Evolutionary conservation across 2,113 vertebrate species (phyloP).

Genomic region (Neodontobutis hainanensis): DNA sequence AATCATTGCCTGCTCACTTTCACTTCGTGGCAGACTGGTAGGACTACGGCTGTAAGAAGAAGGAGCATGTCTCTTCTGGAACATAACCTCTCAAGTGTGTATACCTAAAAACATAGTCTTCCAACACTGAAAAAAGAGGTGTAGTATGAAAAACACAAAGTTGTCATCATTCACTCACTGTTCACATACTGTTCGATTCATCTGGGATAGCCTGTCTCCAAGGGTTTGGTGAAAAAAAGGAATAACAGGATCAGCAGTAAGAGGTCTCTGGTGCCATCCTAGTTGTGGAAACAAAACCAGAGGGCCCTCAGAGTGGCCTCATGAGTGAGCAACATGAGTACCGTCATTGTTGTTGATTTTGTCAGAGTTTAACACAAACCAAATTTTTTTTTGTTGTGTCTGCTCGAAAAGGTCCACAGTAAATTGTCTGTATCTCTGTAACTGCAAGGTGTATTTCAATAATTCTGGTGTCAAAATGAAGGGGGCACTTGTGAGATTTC

Average conservation of each 20-base stretch:
- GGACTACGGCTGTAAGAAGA: constrained; percentile 29
- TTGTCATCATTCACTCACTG: constrained; percentile 49
- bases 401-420: too few species aligned
- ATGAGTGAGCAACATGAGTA: too few species aligned
- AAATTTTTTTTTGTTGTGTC: too few species aligned
- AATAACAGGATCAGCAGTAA: constrained; percentile 9
- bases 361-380: too few species aligned
- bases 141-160: constrained; percentile 22
- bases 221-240: constrained; percentile 46
- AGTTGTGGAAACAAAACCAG: background rate
- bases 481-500: too few species aligned
- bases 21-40: constrained; percentile 47
- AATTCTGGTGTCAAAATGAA: too few species aligned
- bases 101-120: constrained; percentile 41
- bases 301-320: constrained; percentile 17
- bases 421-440: too few species aligned
- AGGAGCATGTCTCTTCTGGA: constrained; percentile 31
- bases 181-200: constrained; percentile 43
- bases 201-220: constrained; percentile 30
- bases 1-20: constrained; percentile 57
- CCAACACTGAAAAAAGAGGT: constrained; percentile 13
- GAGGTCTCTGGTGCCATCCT: constrained; percentile 22
- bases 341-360: too few species aligned
- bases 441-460: too few species aligned
- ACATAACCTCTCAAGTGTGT: constrained; percentile 20